A percentile compares a stretch with the other conserved stretches of the same genome.
These are phyloP conservation scores for Montipora capitata DNA, from an alignment of 92 coral and sea anemone species.

Conservation along the genomic window DNA sequence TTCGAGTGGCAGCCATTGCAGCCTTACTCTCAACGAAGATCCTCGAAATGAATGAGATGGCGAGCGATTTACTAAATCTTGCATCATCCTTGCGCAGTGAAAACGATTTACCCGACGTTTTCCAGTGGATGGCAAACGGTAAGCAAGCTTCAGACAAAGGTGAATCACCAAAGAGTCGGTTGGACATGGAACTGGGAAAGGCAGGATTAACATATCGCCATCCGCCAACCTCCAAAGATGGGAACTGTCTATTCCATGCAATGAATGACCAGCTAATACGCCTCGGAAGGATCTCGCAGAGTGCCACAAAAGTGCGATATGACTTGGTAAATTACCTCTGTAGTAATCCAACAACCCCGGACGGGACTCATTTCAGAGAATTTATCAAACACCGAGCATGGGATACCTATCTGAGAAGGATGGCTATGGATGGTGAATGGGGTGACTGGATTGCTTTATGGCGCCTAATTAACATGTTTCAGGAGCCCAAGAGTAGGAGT, in stretches of 20 bases:
- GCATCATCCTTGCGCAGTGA: constrained; percentile 13
- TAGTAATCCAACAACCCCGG: constrained; percentile 1
- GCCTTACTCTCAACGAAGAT: background rate
- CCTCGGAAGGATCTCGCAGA: background rate
- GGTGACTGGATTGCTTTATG: constrained; percentile 54
- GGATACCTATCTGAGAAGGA: constrained; percentile 34
- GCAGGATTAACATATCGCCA: constrained; percentile 26
- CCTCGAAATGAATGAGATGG: constrained; percentile 9
- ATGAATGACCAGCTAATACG: constrained; percentile 44
- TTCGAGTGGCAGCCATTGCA: background rate
- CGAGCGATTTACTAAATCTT: constrained; percentile 6
- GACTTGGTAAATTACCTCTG: too few species aligned
- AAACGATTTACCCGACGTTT: background rate
- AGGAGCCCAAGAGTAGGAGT: too few species aligned
- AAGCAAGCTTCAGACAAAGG: constrained; percentile 17
- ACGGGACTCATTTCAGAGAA: background rate
- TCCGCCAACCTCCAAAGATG: constrained; percentile 48
- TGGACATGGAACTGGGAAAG: constrained; percentile 11
- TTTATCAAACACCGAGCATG: background rate
- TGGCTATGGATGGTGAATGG: constrained; percentile 43
- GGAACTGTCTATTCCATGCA: constrained; percentile 44
- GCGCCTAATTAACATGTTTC: constrained; percentile 1
- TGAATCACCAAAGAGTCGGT: constrained; percentile 23
- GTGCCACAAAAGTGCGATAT: background rate
- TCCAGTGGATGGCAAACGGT: constrained; percentile 17